These are phyloP conservation scores for Pipa parva DNA, from an alignment of 2,113 vertebrate species.

Conservation along the genomic window DNA sequence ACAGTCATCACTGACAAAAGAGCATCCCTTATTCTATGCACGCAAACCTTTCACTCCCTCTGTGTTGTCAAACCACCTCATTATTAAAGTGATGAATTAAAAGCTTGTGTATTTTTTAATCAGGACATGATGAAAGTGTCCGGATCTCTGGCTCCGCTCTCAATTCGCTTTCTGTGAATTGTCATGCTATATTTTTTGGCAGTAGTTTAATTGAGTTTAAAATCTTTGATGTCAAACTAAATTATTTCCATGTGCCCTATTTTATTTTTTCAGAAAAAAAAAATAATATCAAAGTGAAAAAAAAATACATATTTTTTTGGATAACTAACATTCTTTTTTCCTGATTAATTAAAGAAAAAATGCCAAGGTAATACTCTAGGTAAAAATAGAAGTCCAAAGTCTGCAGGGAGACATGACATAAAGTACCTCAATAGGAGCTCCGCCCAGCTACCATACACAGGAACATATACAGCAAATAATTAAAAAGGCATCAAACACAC, in stretches of 20 bases:
- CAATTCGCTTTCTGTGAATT: neutral
- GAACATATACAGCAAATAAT: too few species aligned
- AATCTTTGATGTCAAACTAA: neutral
- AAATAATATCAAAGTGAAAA: too few species aligned
- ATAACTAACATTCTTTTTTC: too few species aligned
- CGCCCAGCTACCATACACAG: too few species aligned
- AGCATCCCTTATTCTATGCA: constrained; percentile 21
- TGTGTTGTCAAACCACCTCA: constrained; percentile 29
- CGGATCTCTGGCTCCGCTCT: neutral
- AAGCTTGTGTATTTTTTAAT: constrained; percentile 34
- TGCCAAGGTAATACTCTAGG: too few species aligned
- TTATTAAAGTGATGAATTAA: constrained; percentile 41
- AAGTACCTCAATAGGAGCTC: too few species aligned
- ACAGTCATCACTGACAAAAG: constrained; percentile 34
- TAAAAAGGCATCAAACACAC: too few species aligned
- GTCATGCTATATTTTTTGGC: neutral
- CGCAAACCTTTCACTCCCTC: constrained; percentile 27
- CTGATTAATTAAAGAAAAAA: too few species aligned
- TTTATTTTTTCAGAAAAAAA: too few species aligned
- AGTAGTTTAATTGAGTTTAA: neutral
- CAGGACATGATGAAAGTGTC: constrained; percentile 27
- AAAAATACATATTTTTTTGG: too few species aligned
- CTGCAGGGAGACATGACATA: too few species aligned
- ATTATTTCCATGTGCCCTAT: neutral
- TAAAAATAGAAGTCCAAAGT: too few species aligned